Evolutionary conservation across 2,113 vertebrate genomes (phyloP), one percentile per base, ranked within the genome.

Genomic region (Mormoops blainvillei): DNA sequence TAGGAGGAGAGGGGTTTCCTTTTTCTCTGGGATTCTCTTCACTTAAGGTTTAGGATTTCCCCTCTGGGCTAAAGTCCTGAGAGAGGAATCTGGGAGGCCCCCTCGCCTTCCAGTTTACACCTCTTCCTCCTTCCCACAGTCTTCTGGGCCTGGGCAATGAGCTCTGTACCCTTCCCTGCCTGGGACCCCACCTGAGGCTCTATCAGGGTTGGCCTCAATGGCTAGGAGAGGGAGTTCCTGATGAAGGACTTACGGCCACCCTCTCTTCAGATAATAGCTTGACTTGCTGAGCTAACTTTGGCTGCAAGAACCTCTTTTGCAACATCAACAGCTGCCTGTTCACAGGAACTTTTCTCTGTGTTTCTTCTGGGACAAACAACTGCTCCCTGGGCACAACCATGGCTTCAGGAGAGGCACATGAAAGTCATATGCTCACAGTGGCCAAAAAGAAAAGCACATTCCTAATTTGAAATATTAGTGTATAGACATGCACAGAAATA

Each of bases 1-100:
- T 31, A 5, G 22, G 19, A 24, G 0, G 1, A 0, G 28, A 2
- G 2, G 4, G 18, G 7, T 1, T 26, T 11, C 28, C 1, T 12
- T 78, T 41, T 48, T 18, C 52, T 52, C 15, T 12, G 56, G 22
- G 7, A 2, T 14, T 3, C 26, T 31, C 13, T 78, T 33, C 10
- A 13, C n/a, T 20, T 28, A n/a, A 9, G n/a, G 22, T 9, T 38
- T n/a, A 33, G 4, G 7, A 9, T 15, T 20, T 36, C 7, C 6
- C 15, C 18, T 36, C 15, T 13, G 18, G 26, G 5, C 24, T 56
- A 18, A 26, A 36, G 2, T 48, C n/a, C 8, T 3, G 33, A 16
- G 22, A 58, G 9, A 50, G 26, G 9, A 12, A 26, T 5, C 9
- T 20, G 24, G 38, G 31, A 5, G 15, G 14, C 15, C n/a, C 0